A percentile compares a stretch with the other conserved stretches of the same genome.
phyloP scores from a whole-genome alignment of 53 echinoderm and acorn worm species.

The Astropecten irregularis region DNA sequence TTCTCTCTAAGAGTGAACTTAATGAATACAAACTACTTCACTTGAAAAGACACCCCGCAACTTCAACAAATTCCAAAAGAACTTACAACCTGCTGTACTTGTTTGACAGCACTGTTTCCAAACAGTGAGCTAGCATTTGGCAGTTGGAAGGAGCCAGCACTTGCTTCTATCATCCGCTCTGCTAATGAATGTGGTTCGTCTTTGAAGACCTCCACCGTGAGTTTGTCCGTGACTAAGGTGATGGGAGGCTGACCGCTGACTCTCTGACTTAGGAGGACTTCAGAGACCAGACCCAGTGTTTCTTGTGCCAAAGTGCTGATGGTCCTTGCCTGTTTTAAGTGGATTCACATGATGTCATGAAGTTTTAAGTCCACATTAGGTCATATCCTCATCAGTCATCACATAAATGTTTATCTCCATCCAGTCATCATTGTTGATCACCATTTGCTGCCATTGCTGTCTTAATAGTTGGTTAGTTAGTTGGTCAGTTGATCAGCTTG shows the following conservation, averaged over 20 bases:
- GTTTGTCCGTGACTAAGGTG: conserved; percentile 18
- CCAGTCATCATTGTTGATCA: too few species aligned
- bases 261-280: conserved; percentile 18
- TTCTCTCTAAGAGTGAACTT: too few species aligned
- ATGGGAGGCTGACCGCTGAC: conserved; percentile 56
- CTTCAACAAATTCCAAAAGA: too few species aligned
- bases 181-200: conserved; percentile 35
- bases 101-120: background rate
- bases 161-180: background rate
- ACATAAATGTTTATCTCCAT: background rate
- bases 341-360: background rate
- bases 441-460: too few species aligned
- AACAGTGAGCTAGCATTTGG: conserved; percentile 52
- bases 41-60: too few species aligned
- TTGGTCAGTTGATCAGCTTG: too few species aligned
- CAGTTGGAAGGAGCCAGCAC: conserved; percentile 38
- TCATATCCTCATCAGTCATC: background rate
- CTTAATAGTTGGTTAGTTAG: too few species aligned
- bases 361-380: background rate
- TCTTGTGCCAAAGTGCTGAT: conserved; percentile 44
- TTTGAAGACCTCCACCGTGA: conserved; percentile 56
- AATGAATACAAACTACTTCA: too few species aligned
- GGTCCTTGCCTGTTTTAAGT: conserved; percentile 20
- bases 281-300: conserved; percentile 25
- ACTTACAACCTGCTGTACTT: conserved; percentile 37